Conservation (phyloP, 2,888 invertebrate genomes). For the Rotaria magnacalcarata region DNA sequence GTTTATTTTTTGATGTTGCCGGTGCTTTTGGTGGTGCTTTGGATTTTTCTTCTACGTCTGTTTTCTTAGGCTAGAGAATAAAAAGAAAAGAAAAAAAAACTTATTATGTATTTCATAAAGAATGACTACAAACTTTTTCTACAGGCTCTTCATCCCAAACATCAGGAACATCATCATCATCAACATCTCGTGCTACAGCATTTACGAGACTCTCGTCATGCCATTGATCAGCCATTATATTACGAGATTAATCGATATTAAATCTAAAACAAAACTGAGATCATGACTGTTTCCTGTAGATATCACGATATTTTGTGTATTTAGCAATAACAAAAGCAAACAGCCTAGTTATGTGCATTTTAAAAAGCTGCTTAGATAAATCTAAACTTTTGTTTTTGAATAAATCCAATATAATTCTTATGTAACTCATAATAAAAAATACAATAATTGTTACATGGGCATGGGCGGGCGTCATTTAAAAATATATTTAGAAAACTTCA, state of each 20-base stretch:
- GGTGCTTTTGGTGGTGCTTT: not conserved
- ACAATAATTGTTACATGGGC: too few relatives aligned
- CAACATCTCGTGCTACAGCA: not conserved
- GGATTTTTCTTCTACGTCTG: not conserved
- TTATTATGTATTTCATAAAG: not conserved
- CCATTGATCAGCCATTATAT: not conserved
- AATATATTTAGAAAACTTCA: not conserved
- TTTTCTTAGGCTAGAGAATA: not conserved
- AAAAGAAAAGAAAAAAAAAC: not conserved
- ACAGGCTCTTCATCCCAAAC: not conserved
- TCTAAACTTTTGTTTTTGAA: too few relatives aligned
- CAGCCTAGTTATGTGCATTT: not conserved
- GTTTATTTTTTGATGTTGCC: slow-evolving; percentile 3
- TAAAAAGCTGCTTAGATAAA: too few relatives aligned
- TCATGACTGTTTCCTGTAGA: too few relatives aligned
- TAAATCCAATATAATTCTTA: too few relatives aligned
- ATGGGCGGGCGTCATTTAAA: not conserved
- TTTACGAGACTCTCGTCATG: not conserved
- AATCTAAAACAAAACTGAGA: not conserved
- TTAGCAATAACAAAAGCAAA: not conserved
- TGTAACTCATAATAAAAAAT: too few relatives aligned
- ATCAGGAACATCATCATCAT: slow-evolving; percentile 5
- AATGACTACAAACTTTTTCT: not conserved
- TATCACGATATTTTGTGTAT: not conserved
- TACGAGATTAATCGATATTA: not conserved